Base-by-base conservation (phyloP, 35 echinoderm and acorn worm genomes). In the Lytechinus pictus region DNA sequence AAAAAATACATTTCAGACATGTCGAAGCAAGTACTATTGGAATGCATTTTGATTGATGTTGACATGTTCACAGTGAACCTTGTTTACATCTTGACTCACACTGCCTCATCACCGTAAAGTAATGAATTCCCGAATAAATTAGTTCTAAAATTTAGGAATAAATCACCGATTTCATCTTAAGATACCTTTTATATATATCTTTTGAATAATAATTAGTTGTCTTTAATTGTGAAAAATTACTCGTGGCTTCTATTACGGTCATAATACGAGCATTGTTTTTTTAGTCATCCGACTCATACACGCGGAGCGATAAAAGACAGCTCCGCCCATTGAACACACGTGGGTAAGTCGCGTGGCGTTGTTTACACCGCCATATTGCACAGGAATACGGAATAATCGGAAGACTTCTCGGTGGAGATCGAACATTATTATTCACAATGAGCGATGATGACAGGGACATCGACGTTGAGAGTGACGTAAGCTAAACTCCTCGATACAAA, bases 381-480 rank as follows among this genome's bases (percentile, higher is more conserved):
- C 66, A 79, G 66, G n/a, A 79, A 79, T 79, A 79, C 19, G 66
- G 66, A 52, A 92, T 33, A 89, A 52, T 86, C 58, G 4, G 58
- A 89, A 52, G 21, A 88, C 14, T 86, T 33, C 10, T 28, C 13
- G 92, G 52, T 66, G 89, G 53, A 89, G 87, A 86, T 44, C 21
- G 13, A 54, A 87, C 24, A 95, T 87, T 57, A 21, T 28, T 87
- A 86, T 28, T 94, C 95, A 96, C 94, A 97, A 97, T 97, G 97
- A 97, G 97, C 66, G 97, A 97, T 60, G 97, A 97, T 52, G 97
- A 97, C 10, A 61, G 95, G 89, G 97, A 97, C 94, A 96, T 97
- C 66, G 97, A 96, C 61, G 54, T 97, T 10, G 97, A 97, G 89
- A 97, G 97, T 86, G 97, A 97, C 55, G 97, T 97, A 96, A 96